phyloP scores from a whole-genome alignment of 2,888 invertebrate genomes.

The Hydropsyche betteni region DNA sequence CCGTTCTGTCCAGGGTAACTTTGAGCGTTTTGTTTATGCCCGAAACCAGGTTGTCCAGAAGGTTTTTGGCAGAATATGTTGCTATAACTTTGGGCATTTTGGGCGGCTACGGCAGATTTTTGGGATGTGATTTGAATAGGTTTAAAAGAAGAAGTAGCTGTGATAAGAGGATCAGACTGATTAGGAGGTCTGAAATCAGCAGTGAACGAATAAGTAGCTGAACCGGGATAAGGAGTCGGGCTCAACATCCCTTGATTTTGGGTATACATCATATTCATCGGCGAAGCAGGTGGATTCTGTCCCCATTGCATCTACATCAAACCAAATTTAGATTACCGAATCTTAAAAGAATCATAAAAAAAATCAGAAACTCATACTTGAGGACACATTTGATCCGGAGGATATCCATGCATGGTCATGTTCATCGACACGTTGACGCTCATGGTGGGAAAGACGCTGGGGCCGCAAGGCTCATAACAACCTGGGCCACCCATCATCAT shows the following conservation, averaged over 20 bases:
- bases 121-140: conserved; percentile 65
- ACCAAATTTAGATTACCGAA: not conserved
- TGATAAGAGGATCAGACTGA: conserved; percentile 67
- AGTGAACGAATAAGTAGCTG: conserved; percentile 84
- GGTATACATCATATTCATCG: conserved; percentile 72
- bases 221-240: conserved; percentile 71
- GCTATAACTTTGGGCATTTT: conserved; percentile 51
- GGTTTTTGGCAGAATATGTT: conserved; percentile 56
- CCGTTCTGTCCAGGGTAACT: conserved; percentile 52
- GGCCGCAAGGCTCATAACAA: conserved; percentile 62
- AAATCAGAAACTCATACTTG: conserved; percentile 63
- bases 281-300: conserved; percentile 69
- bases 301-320: conserved; percentile 76
- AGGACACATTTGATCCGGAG: conserved; percentile 72
- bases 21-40: conserved; percentile 46
- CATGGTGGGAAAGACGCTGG: conserved; percentile 84
- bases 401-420: conserved; percentile 93
- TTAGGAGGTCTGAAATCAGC: conserved; percentile 79
- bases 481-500: conserved; percentile 69
- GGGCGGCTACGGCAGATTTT: conserved; percentile 54
- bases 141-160: conserved; percentile 67
- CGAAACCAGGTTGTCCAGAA: conserved; percentile 58
- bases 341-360: conserved; percentile 6
- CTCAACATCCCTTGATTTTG: conserved; percentile 71
- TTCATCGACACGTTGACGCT: conserved; percentile 98